Percentiles rank a stretch among this genome's conserved stretches.
Conservation (phyloP, 2,888 invertebrate species). For the Oscheius onirici region DNA sequence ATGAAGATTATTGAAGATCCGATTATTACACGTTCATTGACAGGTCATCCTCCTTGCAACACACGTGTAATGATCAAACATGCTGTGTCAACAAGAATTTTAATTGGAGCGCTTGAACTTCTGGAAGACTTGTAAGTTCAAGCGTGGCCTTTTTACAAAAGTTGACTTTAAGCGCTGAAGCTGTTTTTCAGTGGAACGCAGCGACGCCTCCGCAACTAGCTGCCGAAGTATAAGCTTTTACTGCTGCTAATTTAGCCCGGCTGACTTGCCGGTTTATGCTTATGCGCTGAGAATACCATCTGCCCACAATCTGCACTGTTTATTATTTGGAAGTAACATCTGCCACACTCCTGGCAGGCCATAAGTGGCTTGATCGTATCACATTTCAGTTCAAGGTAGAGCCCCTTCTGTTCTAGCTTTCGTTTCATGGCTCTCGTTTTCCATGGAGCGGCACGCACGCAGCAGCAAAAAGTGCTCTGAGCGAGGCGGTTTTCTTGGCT, state of each 20-base stretch:
- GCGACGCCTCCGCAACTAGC: constrained; percentile 6
- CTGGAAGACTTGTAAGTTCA: too few relatives aligned
- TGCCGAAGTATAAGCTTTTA: background rate
- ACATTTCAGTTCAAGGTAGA: background rate
- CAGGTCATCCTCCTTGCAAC: background rate
- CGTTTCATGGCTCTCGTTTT: constrained; percentile 6
- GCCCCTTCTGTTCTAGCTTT: background rate
- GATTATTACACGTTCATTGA: background rate
- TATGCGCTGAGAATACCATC: background rate
- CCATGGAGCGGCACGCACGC: constrained; percentile 31
- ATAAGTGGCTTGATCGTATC: constrained; percentile 1
- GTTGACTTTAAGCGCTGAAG: background rate
- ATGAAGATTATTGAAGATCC: too few relatives aligned
- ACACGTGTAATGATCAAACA: too few relatives aligned
- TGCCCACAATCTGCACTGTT: constrained; percentile 10
- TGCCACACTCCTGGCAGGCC: background rate
- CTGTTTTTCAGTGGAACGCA: constrained; percentile 19
- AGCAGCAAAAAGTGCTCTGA: constrained; percentile 22
- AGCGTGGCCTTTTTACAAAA: background rate
- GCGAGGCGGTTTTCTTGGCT: constrained; percentile 5
- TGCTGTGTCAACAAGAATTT: too few relatives aligned
- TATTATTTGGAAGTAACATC: constrained; percentile 10
- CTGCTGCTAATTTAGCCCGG: too few relatives aligned
- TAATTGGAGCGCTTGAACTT: too few relatives aligned
- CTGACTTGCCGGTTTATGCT: too few relatives aligned